Base-by-base conservation (phyloP, 2,113 vertebrate species). In the Heliornis fulica region DNA sequence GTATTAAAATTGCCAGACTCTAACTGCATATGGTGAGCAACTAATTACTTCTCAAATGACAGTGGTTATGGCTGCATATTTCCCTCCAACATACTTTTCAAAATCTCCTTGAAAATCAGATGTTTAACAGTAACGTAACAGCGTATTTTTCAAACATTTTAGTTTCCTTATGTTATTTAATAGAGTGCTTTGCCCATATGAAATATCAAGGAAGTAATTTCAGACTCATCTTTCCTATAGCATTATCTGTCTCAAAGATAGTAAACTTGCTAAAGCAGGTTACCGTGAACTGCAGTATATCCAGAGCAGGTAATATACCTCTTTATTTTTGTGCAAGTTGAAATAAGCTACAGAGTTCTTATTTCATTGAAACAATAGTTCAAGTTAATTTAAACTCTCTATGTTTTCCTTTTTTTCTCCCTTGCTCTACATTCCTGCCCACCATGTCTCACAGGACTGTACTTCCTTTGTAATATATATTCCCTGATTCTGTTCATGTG, bases 301-400 rank as follows among this genome's bases (percentile, higher is more conserved):
- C 10, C 22, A 64, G 50, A 65, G 40, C 14, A 84, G 56, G 23
- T 19, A 57, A 88, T 7, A 60, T 78, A 29, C 28, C 13, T 77
- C 56, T 80, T 79, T 22, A 66, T 87, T 93, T 92, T 70, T 64
- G 54, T 85, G 71, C 25, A 95, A 40, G 64, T 59, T 87, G 53
- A 17, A 78, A 81, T 81, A 92, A 88, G 72, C 21, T 15, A 25
- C 7, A 72, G 71, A 91, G 70, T 38, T 83, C 29, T 64, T 74
- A 76, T 96, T 94, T 97, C 5, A 80, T 40, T 93, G n/a, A 59
- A 51, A 7, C 48, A 79, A 95, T 48, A 66, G 28, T 4, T 95
- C 48, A 31, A 31, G 18, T 28, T 87, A 46, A 50, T 75, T 81
- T 94, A 87, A 89, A 75, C 34, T 87, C 8, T 74, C 26, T 89